Evolutionary conservation across 2,888 invertebrate genomes (phyloP), one percentile per base, ranked within the genome.

Genomic region (Sphaerophoria rueppellii): DNA sequence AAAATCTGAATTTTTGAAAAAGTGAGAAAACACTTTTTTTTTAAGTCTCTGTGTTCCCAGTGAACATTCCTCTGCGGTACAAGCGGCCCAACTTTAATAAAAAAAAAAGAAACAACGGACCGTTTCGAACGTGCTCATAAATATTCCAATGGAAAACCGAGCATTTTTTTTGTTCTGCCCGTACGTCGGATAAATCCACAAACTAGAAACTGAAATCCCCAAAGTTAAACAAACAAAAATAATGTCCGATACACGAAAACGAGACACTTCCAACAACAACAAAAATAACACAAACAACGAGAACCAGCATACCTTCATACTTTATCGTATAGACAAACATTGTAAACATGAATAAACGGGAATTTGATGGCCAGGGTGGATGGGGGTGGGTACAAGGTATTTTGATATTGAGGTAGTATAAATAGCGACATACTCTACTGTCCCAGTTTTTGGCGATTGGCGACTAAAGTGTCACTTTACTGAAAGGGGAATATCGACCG

Each of bases 161-260:
- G 32, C n/a, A 40, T 71, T 57, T 70, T 60, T 43, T 55, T 63
- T 40, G 32, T n/a, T 32, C 40, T 48, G 24, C 69, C 58, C 35
- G 61, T 61, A 72, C 12, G 14, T 9, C 43, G n/a, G 24, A 48
- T 16, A 50, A 71, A 75, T 72, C 75, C 83, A 75, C 75, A 83
- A 79, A 76, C 75, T 69, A 57, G 75, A 80, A 79, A 67, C 43
- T 40, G 43, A 79, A 83, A 71, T 80, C 50, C 75, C 69, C 75
- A 83, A 83, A 83, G 83, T 83, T 83, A 80, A 83, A 80, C 80
- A 83, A 83, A 83, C 80, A 65, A 80, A 73, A 75, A 24, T 24
- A 24, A 40, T 54, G 54, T 54, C 35, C 40, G 24, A 54, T 37
- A 67, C 9, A 63, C 79, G 52, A 24, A 1, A 24, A 24, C 37